Conservation (phyloP, 1,140 invertebrate genomes). For the Lithobius niger region DNA sequence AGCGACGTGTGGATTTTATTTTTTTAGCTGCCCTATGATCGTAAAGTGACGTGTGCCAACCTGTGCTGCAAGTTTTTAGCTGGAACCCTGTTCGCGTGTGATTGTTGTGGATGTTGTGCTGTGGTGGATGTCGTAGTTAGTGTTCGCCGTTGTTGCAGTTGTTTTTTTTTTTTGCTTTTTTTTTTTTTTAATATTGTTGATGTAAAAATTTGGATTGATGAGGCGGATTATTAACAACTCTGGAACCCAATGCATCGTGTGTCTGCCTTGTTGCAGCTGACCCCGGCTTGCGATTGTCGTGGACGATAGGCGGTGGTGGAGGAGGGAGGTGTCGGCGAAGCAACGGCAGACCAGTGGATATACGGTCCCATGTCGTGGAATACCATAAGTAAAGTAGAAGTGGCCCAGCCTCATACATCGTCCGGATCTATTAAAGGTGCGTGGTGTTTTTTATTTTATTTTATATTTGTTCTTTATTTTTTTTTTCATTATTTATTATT, state of each 20-base stretch:
- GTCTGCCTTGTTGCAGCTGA: not conserved
- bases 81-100: not conserved
- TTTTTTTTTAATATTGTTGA: too few species aligned
- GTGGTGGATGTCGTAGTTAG: not conserved
- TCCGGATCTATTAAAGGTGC: conserved; percentile 25
- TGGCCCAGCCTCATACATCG: conserved; percentile 24
- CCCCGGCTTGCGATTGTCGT: not conserved
- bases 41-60: too few species aligned
- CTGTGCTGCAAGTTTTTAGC: too few species aligned
- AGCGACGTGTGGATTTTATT: not conserved
- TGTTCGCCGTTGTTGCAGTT: not conserved
- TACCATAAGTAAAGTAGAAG: conserved; percentile 23
- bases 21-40: not conserved
- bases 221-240: not conserved
- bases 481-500: too few species aligned
- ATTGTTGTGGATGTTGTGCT: not conserved
- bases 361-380: conserved; percentile 24
- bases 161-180: too few species aligned
- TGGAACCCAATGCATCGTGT: not conserved
- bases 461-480: too few species aligned
- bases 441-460: conserved; percentile 5
- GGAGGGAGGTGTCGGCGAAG: not conserved
- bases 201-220: too few species aligned
- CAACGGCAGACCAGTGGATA: too few species aligned
- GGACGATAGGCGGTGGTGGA: not conserved